Evolutionary conservation across 2,797 vertebrate genomes (phyloP), one percentile per base, ranked within the genome.

Genomic region (Pangasius mekongensis): DNA sequence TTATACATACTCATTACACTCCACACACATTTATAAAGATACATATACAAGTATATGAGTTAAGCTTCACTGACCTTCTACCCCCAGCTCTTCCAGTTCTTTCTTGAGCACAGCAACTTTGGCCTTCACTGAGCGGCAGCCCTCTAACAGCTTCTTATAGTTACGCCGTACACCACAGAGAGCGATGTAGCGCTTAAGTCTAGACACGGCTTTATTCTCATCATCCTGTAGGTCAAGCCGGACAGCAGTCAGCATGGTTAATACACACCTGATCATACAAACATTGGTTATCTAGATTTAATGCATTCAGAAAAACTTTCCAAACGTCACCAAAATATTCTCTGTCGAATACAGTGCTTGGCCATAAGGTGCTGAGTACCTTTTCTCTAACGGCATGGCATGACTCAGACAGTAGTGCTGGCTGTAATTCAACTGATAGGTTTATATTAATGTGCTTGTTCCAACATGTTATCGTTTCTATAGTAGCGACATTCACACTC

Each of bases 151-250:
- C 90, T 97, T 97, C 92, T 97, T 98, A 91, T 97, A 98, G 91
- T 97, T 97, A 22, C 91, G 93, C 74, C 92, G 92, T 84, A 93
- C 96, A 0, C 98, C 97, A 87, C 97, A 98, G 62, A 97, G 95
- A 56, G 94, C 1, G 27, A 98, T 97, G 91, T 97, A 97, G 36
- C 94, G 97, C 91, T 98, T 98, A 36, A 98, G 95, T 67, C 96
- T 95, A 1, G 87, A 80, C 9, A 98, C 91, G 0, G 96, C 85
- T 43, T 95, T 96, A 84, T 97, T 47, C 20, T 96, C 95, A 0
- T 95, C 92, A 3, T 92, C 92, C 93, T 94, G 89, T 56, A 1
- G 16, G 33, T 18, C 24, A 84, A 84, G 27, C n/a, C 27, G 14
- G 0, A 85, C 13, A 54, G 1, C 5, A 36, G 11, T n/a, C 24